phyloP scores from a whole-genome alignment of 2,113 vertebrate genomes.

The Cinclus cinclus region DNA sequence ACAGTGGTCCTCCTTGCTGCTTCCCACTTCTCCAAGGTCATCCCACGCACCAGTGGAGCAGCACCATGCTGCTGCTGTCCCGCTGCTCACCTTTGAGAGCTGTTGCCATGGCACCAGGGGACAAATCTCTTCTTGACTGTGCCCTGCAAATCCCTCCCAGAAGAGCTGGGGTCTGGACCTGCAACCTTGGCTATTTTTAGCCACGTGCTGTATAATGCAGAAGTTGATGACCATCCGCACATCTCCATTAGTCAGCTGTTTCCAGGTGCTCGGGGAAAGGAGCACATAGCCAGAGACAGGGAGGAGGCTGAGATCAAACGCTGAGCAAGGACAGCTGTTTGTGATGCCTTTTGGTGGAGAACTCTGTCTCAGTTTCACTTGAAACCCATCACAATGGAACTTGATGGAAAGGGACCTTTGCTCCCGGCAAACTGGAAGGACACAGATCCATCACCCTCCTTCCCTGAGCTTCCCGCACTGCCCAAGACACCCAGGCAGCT shows the following conservation, averaged over 20 bases:
- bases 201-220: slow-evolving; percentile 18
- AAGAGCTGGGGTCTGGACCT: not conserved
- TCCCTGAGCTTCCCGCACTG: not conserved
- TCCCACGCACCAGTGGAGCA: accelerated
- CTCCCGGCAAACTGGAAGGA: not conserved
- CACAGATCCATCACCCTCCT: not conserved
- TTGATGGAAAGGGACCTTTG: not conserved
- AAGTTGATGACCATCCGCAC: slow-evolving; percentile 42
- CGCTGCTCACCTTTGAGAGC: not conserved
- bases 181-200: slow-evolving; percentile 53
- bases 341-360: not conserved
- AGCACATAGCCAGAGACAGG: not conserved
- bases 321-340: not conserved
- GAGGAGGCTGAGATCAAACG: not conserved
- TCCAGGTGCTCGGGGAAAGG: not conserved
- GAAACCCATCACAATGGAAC: not conserved
- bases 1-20: not conserved
- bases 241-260: slow-evolving; percentile 43
- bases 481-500: not conserved
- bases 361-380: not conserved
- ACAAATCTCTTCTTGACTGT: not conserved
- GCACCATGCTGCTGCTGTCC: not conserved
- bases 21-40: not conserved
- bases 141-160: not conserved
- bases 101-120: slow-evolving; percentile 35